phyloP scores from a whole-genome alignment of 2,113 vertebrate genomes.

The Epinephelus fuscoguttatus region DNA sequence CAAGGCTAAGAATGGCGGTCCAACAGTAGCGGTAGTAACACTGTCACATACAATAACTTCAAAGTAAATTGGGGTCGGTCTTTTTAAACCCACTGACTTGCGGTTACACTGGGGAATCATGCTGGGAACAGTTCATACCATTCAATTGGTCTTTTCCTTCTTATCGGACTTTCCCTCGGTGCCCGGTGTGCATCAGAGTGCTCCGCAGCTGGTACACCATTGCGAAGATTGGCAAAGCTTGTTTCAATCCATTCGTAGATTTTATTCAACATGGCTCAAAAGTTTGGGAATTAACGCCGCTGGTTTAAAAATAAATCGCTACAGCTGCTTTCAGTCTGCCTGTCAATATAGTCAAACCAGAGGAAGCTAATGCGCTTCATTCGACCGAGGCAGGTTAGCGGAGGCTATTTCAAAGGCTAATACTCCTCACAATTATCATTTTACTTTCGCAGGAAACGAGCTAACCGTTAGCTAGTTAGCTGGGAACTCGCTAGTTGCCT shows the following conservation, averaged over 20 bases:
- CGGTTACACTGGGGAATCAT: neutral
- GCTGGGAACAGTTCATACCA: conserved; percentile 67
- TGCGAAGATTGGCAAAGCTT: conserved; percentile 80
- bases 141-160: conserved; percentile 81
- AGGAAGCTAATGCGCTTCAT: conserved; percentile 54
- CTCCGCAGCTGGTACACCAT: conserved; percentile 74
- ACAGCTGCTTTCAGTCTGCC: conserved; percentile 34
- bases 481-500: conserved; percentile 42
- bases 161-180: conserved; percentile 53
- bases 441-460: conserved; percentile 40
- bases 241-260: conserved; percentile 85
- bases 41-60: neutral
- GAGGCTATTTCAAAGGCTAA: conserved; percentile 41
- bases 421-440: conserved; percentile 38
- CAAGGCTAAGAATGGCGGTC: neutral
- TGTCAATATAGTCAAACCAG: conserved; percentile 54
- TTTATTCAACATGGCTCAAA: conserved; percentile 85
- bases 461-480: conserved; percentile 56
- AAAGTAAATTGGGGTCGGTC: neutral
- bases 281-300: conserved; percentile 57
- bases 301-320: conserved; percentile 36
- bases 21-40: neutral
- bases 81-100: neutral
- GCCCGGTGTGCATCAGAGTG: conserved; percentile 51
- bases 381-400: conserved; percentile 48